Evolutionary conservation across 1,140 invertebrate species (phyloP).

Genomic region (Battus philenor): DNA sequence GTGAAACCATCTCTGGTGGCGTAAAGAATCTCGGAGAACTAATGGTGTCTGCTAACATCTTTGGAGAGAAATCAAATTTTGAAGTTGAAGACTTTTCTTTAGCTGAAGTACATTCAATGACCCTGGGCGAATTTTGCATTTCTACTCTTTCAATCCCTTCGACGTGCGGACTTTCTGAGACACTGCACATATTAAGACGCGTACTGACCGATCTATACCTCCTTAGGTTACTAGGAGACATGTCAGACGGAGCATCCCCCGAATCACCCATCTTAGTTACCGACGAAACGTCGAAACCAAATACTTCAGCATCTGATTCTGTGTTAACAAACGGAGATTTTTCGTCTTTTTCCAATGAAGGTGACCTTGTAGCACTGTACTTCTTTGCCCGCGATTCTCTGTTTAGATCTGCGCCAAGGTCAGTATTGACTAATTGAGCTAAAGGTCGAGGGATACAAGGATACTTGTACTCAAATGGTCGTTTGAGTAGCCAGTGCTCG

Average conservation of each 20-base stretch:
- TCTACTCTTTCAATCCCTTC: slow-evolving; percentile 55
- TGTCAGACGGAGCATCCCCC: slow-evolving; percentile 37
- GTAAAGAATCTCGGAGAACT: slow-evolving; percentile 65
- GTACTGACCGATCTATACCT: slow-evolving; percentile 65
- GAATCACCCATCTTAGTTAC: slow-evolving; percentile 46
- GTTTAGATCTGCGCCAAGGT: slow-evolving; percentile 46
- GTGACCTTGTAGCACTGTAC: slow-evolving; percentile 66
- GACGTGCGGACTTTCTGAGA: slow-evolving; percentile 43
- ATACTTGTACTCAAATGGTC: slow-evolving; percentile 54
- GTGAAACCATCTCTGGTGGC: slow-evolving; percentile 60
- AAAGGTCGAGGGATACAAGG: slow-evolving; percentile 50
- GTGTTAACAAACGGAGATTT: slow-evolving; percentile 60
- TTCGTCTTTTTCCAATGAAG: slow-evolving; percentile 72
- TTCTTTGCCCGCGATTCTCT: slow-evolving; percentile 56
- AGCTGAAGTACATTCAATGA: slow-evolving; percentile 57
- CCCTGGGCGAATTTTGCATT: slow-evolving; percentile 64
- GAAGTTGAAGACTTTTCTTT: slow-evolving; percentile 61
- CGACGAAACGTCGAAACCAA: slow-evolving; percentile 52
- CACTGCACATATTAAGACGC: slow-evolving; percentile 63
- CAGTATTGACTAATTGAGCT: slow-evolving; percentile 46
- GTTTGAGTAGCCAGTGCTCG: slow-evolving; percentile 60
- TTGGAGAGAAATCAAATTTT: slow-evolving; percentile 68
- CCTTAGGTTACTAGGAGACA: slow-evolving; percentile 54
- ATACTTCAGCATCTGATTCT: slow-evolving; percentile 48
- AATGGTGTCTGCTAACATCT: slow-evolving; percentile 50